Evolutionary conservation across 2,888 invertebrate genomes (phyloP), one percentile per base, ranked within the genome.

Genomic region (Harpalus rufipes): DNA sequence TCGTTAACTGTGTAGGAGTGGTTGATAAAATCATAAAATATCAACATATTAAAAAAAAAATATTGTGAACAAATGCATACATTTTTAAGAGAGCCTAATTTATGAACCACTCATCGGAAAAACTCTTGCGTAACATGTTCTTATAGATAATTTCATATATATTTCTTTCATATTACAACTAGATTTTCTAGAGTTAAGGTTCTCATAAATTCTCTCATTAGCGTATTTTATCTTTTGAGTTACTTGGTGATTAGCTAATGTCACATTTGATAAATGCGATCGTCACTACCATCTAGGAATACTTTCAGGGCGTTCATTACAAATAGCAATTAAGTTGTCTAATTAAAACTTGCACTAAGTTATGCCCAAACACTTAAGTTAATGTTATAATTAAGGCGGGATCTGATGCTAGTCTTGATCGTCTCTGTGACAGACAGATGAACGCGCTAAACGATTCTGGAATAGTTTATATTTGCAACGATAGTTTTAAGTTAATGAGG

Each of bases 331-430:
- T 79, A 85, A 80, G 59, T 56, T 72, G 85, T 85, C 85, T 85
- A 85, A 85, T 85, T 85, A 80, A 85, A 85, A 80, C 79, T 80
- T 79, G 10, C 68, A 68, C 58, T 72, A 79, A 85, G 72, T 85
- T 80, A 85, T 80, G 85, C 85, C 80, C 68, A 58, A 72, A 79
- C 79, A 80, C 85, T 85, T 85, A 85, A 85, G n/a, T 79, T 85
- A 85, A 85, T 85, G 80, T 85, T 85, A 85, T 85, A 79, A 85
- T 85, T 85, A 85, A 85, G 80, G 84, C 44, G 51, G n/a, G 83
- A 65, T 68, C 68, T 44, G 81, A 39, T 80, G 41, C 25, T 21
- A 65, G n/a, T 65, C 25, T 25, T 12, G 68, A 25, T 61, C n/a
- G 74, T 59, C 59, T 83, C 6, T 16, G 58, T 82, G 83, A 83